Conservation (phyloP, 2,797 vertebrate genomes). For the Peromyscus nudipes region DNA sequence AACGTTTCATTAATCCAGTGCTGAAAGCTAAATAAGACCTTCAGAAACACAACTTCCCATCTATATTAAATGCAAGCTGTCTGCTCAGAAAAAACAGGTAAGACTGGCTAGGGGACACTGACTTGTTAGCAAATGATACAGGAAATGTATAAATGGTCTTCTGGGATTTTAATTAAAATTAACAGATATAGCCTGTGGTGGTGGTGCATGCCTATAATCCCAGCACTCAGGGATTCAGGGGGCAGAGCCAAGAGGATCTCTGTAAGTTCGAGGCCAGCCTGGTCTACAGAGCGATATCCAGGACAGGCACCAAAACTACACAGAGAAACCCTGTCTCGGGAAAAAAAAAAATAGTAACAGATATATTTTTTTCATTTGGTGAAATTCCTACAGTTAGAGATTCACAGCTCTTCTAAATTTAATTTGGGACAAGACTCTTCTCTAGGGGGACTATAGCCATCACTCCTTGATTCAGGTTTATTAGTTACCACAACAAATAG, state of each 20-base stretch:
- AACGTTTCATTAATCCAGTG: conserved; percentile 25
- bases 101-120: not conserved
- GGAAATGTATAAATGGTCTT: not conserved
- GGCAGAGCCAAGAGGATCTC: no score
- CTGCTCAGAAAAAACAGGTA: conserved; percentile 16
- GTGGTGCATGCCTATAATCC: no score
- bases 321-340: no score
- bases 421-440: not conserved
- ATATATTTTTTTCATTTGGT: conserved; percentile 16
- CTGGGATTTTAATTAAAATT: conserved; percentile 15
- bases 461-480: not conserved
- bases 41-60: conserved; percentile 14
- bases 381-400: conserved; percentile 22
- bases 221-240: no score
- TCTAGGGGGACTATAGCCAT: not conserved
- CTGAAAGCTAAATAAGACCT: conserved; percentile 36
- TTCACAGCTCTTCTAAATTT: not conserved
- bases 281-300: no score
- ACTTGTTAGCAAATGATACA: not conserved
- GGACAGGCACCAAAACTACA: no score
- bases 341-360: no score
- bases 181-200: not conserved
- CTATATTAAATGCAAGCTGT: conserved; percentile 6
- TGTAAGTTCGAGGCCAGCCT: no score
- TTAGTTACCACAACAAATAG: not conserved